Evolutionary conservation across 2,888 invertebrate genomes (phyloP), one percentile per base, ranked within the genome.

Genomic region (Drosophila macrothrix): DNA sequence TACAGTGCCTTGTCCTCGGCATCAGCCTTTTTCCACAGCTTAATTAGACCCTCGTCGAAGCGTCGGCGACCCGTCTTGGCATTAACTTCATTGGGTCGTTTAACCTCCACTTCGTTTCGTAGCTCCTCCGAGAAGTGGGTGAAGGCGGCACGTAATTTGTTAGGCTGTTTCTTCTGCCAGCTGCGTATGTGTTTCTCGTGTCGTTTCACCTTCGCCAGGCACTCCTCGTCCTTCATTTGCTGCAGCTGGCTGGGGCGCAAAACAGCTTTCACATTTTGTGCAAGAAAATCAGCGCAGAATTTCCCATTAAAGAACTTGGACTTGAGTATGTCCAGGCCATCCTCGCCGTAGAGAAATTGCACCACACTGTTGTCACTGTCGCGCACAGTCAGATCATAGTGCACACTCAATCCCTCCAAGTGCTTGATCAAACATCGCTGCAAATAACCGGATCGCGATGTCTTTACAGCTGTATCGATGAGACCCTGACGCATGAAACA

Each of bases 381-480:
- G 76, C 99, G 95, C 0, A 99, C 99, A 0, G 99, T 99, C 90
- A 97, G 94, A 93, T 99, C 99, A 92, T 99, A 99, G 65, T 96
- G 95, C 0, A 99, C 97, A 63, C 95, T 95, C n/a, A 99, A 93
- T 7, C 99, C 99, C 94, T 99, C 99, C 76, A 99, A 94, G 94
- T 99, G 99, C 93, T 99, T 99, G 68, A 99, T 97, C 12, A 99
- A 94, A 94, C 99, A 99, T 77, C 99, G 95, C 93, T 99, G 99
- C 66, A 99, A 94, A 93, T 99, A 99, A 83, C 99, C 99, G 84
- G 99, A 99, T 74, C 99, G 96, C 94, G 98, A 99, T 1, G 99
- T 99, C 94, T 99, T 99, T 0, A 99, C 99, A 78, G 99, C 99
- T 5, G 99, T 99, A 95, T 99, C 99, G 88, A 99, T 98, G 64